A percentile compares a stretch with the other conserved stretches of the same genome.
phyloP scores from a whole-genome alignment of 1,140 invertebrate species.

The Cepaea nemoralis region DNA sequence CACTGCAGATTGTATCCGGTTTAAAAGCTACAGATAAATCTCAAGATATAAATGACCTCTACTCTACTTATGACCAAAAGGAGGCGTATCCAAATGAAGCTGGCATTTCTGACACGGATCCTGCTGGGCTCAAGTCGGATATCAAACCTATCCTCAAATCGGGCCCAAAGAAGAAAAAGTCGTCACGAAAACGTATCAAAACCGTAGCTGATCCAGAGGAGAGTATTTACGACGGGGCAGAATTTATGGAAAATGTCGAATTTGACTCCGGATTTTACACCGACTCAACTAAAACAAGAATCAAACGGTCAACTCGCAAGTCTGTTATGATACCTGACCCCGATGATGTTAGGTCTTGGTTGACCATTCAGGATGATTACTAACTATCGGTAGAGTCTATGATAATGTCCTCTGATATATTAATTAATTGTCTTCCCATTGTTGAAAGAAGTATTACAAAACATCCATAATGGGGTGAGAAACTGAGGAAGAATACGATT shows the following conservation, averaged over 20 bases:
- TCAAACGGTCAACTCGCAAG: constrained; percentile 9
- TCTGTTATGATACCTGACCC: constrained; percentile 25
- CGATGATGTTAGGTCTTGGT: constrained; percentile 21
- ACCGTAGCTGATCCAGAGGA: not conserved
- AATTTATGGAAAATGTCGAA: constrained; percentile 14
- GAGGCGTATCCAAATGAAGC: not conserved
- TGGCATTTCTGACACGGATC: not conserved
- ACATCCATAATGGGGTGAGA: no score
- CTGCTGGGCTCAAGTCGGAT: not conserved
- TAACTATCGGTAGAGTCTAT: no score
- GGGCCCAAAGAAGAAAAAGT: not conserved
- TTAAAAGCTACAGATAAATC: not conserved
- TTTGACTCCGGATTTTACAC: constrained; percentile 26
- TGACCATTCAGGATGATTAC: constrained; percentile 20
- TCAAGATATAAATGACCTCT: not conserved
- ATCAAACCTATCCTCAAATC: no score
- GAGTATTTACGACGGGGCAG: constrained; percentile 17
- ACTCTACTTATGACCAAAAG: not conserved
- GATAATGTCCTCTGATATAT: no score
- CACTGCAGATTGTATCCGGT: not conserved
- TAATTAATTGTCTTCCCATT: no score
- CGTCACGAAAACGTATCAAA: not conserved
- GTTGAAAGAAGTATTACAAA: no score
- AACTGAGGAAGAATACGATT: no score
- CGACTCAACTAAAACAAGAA: not conserved